A percentile compares a stretch with the other conserved stretches of the same genome.
phyloP scores from a whole-genome alignment of 2,888 invertebrate species.

The Bellardia pandia region DNA sequence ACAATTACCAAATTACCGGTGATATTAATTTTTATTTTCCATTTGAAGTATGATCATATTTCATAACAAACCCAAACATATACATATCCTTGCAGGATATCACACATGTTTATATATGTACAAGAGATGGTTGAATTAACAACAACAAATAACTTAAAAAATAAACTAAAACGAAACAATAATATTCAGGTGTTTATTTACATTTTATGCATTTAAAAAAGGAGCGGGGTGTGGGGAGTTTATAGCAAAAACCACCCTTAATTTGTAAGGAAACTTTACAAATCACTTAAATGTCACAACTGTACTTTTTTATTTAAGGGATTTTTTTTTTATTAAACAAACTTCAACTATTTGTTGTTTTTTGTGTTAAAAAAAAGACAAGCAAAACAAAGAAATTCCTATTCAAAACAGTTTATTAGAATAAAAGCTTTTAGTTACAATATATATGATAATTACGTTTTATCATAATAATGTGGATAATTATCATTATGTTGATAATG shows the following conservation, averaged over 20 bases:
- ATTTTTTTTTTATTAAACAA: conserved; percentile 27
- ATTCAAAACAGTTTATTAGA: conserved; percentile 13
- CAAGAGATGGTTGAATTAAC: conserved; percentile 31
- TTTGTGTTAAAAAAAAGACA: conserved; percentile 1
- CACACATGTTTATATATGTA: background rate
- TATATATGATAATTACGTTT: conserved; percentile 39
- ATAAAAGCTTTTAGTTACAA: conserved; percentile 45
- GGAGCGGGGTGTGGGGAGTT: conserved; percentile 24
- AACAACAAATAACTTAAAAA: conserved; percentile 46
- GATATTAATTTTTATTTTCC: conserved; percentile 51
- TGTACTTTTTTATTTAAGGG: conserved; percentile 56
- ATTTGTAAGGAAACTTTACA: conserved; percentile 10
- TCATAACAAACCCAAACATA: conserved; percentile 63
- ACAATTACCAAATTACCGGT: conserved; percentile 71
- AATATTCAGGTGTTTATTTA: conserved; percentile 73
- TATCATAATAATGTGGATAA: conserved; percentile 47
- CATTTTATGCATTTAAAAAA: conserved; percentile 35
- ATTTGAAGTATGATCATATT: conserved; percentile 69
- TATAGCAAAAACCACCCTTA: conserved; percentile 47
- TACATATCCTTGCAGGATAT: conserved; percentile 48
- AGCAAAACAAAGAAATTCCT: conserved; percentile 20
- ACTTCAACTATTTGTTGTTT: conserved; percentile 32
- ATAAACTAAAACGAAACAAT: conserved; percentile 35
- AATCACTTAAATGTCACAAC: conserved; percentile 61
- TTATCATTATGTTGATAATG: conserved; percentile 58